Percentiles rank a stretch among this genome's conserved stretches.
Conservation (phyloP, 2,797 vertebrate genomes). For the Mormyrus proboscirostris region DNA sequence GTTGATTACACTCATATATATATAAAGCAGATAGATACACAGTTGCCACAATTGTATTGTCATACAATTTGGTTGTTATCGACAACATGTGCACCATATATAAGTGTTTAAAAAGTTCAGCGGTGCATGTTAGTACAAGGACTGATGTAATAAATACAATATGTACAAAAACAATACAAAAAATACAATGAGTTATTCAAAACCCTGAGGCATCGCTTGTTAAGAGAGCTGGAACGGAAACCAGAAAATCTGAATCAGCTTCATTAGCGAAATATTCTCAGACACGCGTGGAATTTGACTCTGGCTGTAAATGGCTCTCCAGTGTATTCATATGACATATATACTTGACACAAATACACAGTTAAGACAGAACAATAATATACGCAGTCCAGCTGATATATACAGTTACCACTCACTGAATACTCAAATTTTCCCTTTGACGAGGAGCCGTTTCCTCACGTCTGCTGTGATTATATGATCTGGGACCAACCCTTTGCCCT, state of each 20-base stretch:
- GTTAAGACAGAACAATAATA: background rate
- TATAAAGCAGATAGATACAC: background rate
- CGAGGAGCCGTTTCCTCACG: background rate
- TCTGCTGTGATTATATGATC: background rate
- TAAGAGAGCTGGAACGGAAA: background rate
- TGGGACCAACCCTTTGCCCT: background rate
- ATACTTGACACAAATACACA: background rate
- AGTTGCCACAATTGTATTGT: background rate
- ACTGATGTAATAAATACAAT: background rate
- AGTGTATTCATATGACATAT: background rate
- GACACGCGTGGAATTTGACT: background rate
- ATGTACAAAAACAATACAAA: background rate
- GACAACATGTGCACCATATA: no score
- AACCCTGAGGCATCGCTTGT: background rate
- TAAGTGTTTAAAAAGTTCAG: background rate
- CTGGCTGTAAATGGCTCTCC: background rate
- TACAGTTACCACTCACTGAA: background rate
- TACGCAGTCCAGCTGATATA: background rate
- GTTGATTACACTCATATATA: background rate
- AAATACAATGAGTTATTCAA: background rate
- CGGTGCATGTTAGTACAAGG: background rate
- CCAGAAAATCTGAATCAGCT: background rate
- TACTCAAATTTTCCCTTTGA: background rate
- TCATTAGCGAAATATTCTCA: background rate
- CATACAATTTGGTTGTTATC: background rate